These are phyloP conservation scores for Thermophis baileyi DNA, from an alignment of 2,113 vertebrate species.

Conservation along the genomic window DNA sequence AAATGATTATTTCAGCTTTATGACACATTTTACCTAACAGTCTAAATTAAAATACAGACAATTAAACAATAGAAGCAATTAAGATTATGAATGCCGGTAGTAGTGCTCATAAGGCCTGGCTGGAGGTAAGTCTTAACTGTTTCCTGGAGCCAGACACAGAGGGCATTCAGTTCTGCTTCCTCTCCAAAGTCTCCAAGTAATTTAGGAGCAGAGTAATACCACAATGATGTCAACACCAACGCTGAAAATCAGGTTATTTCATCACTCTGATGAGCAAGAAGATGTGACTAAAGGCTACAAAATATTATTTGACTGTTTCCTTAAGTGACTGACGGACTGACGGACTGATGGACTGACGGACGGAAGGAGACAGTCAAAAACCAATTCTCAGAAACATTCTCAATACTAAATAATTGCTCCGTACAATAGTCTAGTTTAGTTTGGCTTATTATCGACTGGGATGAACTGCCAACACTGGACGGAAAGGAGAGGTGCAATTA, in stretches of 20 bases:
- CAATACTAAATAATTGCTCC: background rate
- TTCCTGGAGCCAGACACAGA: background rate
- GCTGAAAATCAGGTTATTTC: background rate
- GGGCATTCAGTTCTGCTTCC: background rate
- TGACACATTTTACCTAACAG: background rate
- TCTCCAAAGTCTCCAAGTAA: background rate
- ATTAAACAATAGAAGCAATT: background rate
- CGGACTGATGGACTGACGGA: background rate
- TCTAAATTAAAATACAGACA: background rate
- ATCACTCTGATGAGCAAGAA: background rate
- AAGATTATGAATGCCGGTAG: background rate
- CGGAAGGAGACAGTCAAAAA: background rate
- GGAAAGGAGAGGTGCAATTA: background rate
- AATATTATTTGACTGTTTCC: background rate
- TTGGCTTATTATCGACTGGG: background rate
- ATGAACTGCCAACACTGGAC: background rate
- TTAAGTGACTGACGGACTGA: background rate
- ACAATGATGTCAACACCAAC: background rate
- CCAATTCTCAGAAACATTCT: background rate
- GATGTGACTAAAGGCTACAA: background rate
- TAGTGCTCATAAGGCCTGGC: background rate
- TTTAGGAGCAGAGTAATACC: background rate
- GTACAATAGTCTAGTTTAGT: background rate
- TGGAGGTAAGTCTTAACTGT: background rate
- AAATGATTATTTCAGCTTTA: background rate